phyloP scores from a whole-genome alignment of 2,888 invertebrate species.

The Nomada ruficornis region DNA sequence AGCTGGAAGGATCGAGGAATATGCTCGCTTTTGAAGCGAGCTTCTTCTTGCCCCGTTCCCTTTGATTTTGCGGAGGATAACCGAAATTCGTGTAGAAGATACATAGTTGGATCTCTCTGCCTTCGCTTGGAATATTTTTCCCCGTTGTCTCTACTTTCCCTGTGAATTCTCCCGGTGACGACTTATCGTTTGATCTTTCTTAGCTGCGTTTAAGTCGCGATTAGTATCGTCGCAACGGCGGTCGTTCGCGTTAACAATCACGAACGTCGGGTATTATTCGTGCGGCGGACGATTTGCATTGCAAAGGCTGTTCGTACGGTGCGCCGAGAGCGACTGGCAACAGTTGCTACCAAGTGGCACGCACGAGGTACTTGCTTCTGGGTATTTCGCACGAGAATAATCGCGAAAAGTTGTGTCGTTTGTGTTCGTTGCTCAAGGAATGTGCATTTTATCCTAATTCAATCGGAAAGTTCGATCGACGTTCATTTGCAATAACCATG shows the following conservation, averaged over 20 bases:
- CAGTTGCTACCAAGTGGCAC: conserved; percentile 49
- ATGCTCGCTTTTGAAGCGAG: background rate
- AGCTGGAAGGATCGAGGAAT: background rate
- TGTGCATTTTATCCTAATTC: too few relatives aligned
- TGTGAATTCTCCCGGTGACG: background rate
- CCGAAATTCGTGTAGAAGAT: background rate
- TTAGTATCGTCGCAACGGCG: conserved; percentile 45
- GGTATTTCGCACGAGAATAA: conserved; percentile 63
- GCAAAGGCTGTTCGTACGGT: conserved; percentile 57
- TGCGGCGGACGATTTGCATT: conserved; percentile 65
- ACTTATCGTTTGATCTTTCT: conserved; percentile 31
- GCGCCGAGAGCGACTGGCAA: conserved; percentile 50
- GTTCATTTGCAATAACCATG: too few relatives aligned
- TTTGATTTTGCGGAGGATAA: background rate
- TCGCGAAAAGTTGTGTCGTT: conserved; percentile 68
- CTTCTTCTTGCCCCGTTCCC: too few relatives aligned
- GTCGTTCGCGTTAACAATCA: conserved; percentile 51
- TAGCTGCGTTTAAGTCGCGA: conserved; percentile 31
- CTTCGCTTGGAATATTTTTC: background rate
- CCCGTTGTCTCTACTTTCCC: background rate
- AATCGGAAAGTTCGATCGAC: too few relatives aligned
- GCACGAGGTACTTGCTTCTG: conserved; percentile 47
- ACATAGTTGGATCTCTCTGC: background rate
- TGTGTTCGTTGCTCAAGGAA: conserved; percentile 33
- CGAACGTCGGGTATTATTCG: conserved; percentile 64